phyloP scores from a whole-genome alignment of 1,140 invertebrate species.

The Caenorhabditis latens region DNA sequence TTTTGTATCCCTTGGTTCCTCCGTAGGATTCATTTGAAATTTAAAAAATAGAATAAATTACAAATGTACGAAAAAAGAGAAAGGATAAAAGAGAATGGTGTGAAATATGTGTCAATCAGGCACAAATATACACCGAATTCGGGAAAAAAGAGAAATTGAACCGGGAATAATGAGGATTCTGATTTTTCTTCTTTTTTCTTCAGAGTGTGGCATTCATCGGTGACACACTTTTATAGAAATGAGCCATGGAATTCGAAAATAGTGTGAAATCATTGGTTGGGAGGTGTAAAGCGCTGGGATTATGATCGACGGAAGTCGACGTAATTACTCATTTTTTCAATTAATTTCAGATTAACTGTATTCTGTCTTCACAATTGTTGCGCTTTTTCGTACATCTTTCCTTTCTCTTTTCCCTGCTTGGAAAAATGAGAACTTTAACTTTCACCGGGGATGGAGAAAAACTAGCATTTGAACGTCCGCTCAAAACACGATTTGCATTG shows the following conservation, averaged over 20 bases:
- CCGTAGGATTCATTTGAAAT: background rate
- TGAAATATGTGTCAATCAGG: background rate
- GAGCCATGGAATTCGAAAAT: background rate
- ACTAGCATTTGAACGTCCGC: background rate
- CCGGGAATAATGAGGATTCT: background rate
- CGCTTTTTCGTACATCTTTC: background rate
- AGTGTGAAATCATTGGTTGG: constrained; percentile 8
- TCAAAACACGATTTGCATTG: background rate
- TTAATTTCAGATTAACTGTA: constrained; percentile 17
- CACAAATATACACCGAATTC: background rate
- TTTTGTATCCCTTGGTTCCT: background rate
- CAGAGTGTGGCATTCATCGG: background rate
- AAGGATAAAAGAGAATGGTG: background rate
- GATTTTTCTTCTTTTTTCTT: background rate
- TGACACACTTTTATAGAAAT: constrained; percentile 19
- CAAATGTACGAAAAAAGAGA: background rate
- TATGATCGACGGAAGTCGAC: background rate
- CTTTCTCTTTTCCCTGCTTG: background rate
- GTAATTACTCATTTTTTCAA: constrained; percentile 32
- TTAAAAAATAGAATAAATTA: constrained; percentile 8
- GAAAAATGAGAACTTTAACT: background rate
- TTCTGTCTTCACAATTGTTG: constrained; percentile 17
- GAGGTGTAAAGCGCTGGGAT: constrained; percentile 1
- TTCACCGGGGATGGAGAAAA: background rate
- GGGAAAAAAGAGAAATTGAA: background rate